Conservation (phyloP, 2,888 invertebrate genomes). For the Hypomecis punctinalis region DNA sequence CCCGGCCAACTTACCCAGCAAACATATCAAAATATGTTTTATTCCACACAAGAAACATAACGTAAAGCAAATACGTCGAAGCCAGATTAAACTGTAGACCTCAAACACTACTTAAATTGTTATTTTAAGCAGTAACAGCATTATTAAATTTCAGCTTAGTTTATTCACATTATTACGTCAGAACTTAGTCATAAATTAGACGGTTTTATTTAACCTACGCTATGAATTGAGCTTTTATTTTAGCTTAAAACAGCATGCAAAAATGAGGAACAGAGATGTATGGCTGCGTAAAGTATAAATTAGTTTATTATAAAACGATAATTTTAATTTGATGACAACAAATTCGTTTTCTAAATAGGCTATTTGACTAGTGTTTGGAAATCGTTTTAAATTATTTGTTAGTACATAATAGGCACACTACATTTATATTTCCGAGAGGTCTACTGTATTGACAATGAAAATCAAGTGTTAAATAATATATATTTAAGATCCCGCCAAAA, state of each 20-base stretch:
- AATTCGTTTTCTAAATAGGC: constrained; percentile 1
- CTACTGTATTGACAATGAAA: too few species aligned
- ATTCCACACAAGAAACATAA: constrained; percentile 30
- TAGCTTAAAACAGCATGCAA: constrained; percentile 11
- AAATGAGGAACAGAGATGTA: constrained; percentile 13
- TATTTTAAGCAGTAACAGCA: constrained; percentile 34
- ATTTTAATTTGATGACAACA: too few species aligned
- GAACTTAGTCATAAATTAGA: constrained; percentile 21
- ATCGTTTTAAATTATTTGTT: too few species aligned
- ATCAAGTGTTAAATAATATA: too few species aligned
- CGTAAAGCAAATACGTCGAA: constrained; percentile 34
- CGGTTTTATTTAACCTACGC: constrained; percentile 8
- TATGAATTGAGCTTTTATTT: constrained; percentile 4
- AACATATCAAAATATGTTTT: constrained; percentile 13
- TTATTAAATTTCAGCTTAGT: constrained; percentile 36
- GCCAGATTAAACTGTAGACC: constrained; percentile 29
- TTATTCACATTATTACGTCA: constrained; percentile 27
- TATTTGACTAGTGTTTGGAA: too few species aligned
- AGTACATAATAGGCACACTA: too few species aligned
- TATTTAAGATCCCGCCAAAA: too few species aligned
- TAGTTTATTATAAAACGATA: too few species aligned
- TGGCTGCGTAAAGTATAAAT: background rate
- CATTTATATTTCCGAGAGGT: too few species aligned
- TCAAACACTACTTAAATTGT: constrained; percentile 28
- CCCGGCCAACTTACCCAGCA: background rate